Base-by-base conservation (phyloP, 2,113 vertebrate genomes). In the Apodemus speciosus region DNA sequence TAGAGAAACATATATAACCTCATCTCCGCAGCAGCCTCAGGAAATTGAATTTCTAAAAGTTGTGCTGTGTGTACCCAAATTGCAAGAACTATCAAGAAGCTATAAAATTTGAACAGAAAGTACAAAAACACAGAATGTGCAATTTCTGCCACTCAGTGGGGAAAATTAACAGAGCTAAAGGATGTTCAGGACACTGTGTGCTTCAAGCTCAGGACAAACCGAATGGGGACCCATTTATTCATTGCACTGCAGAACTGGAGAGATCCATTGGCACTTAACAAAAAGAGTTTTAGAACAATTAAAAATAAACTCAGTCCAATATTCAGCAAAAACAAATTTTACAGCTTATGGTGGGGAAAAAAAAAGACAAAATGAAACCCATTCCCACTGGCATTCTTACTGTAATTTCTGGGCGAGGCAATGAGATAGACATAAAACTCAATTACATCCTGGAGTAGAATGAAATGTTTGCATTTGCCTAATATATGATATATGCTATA, bases 101-200 rank as follows among this genome's bases (percentile, higher is more conserved):
- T 66, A 90, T 94, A 95, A 94, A 94, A 92, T 68, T 35, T 92
- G 86, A 95, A 96, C 95, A 95, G 73, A 95, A 93, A 96, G 91
- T 92, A 94, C 76, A 89, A 92, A 95, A 95, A 73, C 18, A 66
- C 38, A 62, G 69, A 93, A 85, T 83, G 89, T 92, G 38, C 51
- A 77, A 92, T 94, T 96, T 80, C 83, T 38, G 13, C 18, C 93
- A 43, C 40, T 95, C 69, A 16, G 35, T 66, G 25, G 27, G 56
- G 62, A 69, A 84, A 89, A 79, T 66, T 92, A 92, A 69, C 32
- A 86, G 51, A 93, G 60, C 32, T 90, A 6, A 85, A 94, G 49
- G 92, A 86, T 79, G 69, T 90, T 92, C 62, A 86, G 83, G n/a
- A 89, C 76, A 90, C 43, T 40, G 40, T 85, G 43, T 4, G 43